A percentile compares a stretch with the other conserved stretches of the same genome.
These are phyloP conservation scores for Helicoverpa zea DNA, from an alignment of 1,140 invertebrate species.

Conservation along the genomic window DNA sequence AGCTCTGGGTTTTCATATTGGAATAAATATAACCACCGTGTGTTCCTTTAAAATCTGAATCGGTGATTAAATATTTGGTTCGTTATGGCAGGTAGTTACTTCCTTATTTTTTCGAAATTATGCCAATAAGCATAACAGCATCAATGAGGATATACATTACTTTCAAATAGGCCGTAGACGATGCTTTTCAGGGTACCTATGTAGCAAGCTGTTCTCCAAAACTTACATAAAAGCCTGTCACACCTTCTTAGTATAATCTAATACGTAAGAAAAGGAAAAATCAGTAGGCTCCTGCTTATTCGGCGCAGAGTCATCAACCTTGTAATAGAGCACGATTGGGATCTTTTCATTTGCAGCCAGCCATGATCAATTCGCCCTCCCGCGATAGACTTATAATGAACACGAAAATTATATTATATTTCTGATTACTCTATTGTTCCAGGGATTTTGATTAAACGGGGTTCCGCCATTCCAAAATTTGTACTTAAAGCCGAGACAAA, in stretches of 20 bases:
- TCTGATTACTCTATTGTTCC: slow-evolving; percentile 80
- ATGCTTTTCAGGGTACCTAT: too few relatives aligned
- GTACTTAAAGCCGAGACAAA: slow-evolving; percentile 61
- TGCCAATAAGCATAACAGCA: too few relatives aligned
- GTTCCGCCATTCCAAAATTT: slow-evolving; percentile 56
- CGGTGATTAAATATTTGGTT: slow-evolving; percentile 26
- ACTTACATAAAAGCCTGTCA: too few relatives aligned
- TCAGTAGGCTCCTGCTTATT: not conserved
- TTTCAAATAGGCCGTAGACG: too few relatives aligned
- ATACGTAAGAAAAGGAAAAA: slow-evolving; percentile 10
- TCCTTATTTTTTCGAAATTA: too few relatives aligned
- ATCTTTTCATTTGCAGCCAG: slow-evolving; percentile 80
- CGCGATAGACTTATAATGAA: slow-evolving; percentile 77
- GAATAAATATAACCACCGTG: slow-evolving; percentile 67
- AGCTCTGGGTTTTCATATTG: slow-evolving; percentile 65
- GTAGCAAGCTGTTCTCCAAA: too few relatives aligned
- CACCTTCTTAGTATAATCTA: not conserved
- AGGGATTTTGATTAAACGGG: slow-evolving; percentile 71
- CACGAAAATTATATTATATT: slow-evolving; percentile 78
- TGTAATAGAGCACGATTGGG: slow-evolving; percentile 75
- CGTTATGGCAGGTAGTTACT: slow-evolving; percentile 13
- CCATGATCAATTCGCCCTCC: slow-evolving; percentile 70
- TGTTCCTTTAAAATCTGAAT: slow-evolving; percentile 54
- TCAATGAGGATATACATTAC: too few relatives aligned
- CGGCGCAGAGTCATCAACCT: slow-evolving; percentile 67